Percentiles rank a stretch among this genome's conserved stretches.
Evolutionary conservation across 2,113 vertebrate species (phyloP).

Genomic region (Odocoileus hemionus): DNA sequence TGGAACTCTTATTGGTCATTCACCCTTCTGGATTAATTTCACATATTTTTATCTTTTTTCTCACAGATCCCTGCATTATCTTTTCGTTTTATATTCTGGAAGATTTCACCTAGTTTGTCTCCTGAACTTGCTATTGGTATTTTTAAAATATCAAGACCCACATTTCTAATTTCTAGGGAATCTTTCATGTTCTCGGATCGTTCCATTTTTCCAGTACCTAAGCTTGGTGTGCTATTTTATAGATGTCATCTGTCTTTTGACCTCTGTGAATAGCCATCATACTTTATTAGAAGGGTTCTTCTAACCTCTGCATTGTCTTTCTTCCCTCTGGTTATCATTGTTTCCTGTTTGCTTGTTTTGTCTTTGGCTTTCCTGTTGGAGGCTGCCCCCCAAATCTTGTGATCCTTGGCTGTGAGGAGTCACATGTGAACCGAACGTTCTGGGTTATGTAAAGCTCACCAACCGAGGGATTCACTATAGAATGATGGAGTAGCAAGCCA

Average conservation of each 20-base stretch:
- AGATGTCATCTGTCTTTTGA: neutral
- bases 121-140: neutral
- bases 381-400: neutral
- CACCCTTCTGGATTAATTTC: neutral
- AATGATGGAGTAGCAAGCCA: neutral
- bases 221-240: neutral
- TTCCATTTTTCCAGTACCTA: neutral
- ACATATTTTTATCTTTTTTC: neutral
- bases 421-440: neutral
- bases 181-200: neutral
- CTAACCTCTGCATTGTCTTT: neutral
- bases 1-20: neutral
- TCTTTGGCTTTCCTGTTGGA: neutral
- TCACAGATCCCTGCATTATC: neutral
- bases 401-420: neutral
- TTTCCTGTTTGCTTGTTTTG: neutral
- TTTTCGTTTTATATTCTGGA: neutral
- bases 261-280: neutral
- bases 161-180: slow-evolving; percentile 11
- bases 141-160: neutral
- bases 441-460: neutral
- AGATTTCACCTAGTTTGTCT: neutral
- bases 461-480: neutral
- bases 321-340: neutral
- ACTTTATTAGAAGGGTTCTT: neutral